Conservation (phyloP, 2,888 invertebrate species). For the Xylophagus ater region DNA sequence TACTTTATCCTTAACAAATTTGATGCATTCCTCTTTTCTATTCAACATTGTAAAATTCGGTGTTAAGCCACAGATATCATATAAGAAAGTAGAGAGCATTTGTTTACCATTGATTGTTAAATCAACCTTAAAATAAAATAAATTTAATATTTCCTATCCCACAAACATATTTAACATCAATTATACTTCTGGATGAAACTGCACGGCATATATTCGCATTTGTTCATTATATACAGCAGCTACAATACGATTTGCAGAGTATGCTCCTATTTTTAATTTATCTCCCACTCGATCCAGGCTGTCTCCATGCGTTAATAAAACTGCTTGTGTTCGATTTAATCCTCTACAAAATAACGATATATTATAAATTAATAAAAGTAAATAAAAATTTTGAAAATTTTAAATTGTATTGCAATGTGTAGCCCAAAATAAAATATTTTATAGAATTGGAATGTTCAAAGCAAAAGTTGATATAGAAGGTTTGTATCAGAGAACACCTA, state of each 20-base stretch:
- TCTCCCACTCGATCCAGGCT: slow-evolving; percentile 87
- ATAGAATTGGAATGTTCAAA: slow-evolving; percentile 32
- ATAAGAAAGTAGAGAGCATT: slow-evolving; percentile 92
- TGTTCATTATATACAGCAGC: slow-evolving; percentile 88
- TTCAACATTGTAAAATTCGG: slow-evolving; percentile 80
- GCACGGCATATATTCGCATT: slow-evolving; percentile 84
- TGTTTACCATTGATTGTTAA: slow-evolving; percentile 80
- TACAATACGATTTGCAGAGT: slow-evolving; percentile 64
- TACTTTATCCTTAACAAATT: slow-evolving; percentile 80
- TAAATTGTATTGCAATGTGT: slow-evolving; percentile 32
- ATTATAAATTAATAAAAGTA: slow-evolving; percentile 3
- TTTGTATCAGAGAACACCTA: slow-evolving; percentile 33
- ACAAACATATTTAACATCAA: not conserved
- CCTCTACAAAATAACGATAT: slow-evolving; percentile 51
- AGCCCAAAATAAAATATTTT: slow-evolving; percentile 27
- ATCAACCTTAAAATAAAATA: slow-evolving; percentile 54
- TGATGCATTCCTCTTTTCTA: slow-evolving; percentile 81
- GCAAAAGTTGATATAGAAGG: slow-evolving; percentile 32
- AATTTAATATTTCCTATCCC: not conserved
- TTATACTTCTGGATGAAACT: slow-evolving; percentile 92
- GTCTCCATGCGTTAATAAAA: slow-evolving; percentile 95
- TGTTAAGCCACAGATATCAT: slow-evolving; percentile 76
- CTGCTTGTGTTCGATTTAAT: slow-evolving; percentile 74
- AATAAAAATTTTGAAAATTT: slow-evolving; percentile 3
- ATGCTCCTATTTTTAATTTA: slow-evolving; percentile 75